Conservation (phyloP, 2,888 invertebrate genomes). For the Hoplodrina blanda region DNA sequence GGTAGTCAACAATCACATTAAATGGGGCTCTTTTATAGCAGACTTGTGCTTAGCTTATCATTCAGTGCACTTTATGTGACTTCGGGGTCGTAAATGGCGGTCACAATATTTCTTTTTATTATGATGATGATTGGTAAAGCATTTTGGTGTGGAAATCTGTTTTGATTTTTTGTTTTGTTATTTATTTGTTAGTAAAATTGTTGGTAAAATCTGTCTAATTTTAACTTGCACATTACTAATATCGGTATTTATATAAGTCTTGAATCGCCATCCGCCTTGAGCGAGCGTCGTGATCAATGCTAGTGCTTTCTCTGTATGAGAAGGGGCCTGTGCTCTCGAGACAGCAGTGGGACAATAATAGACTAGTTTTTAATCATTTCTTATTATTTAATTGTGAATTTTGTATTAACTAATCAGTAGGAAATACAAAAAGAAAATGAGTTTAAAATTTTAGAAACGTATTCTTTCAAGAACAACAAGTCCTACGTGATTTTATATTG, state of each 20-base stretch:
- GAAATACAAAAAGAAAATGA: too few species aligned
- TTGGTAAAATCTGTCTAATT: too few species aligned
- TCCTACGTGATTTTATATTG: slow-evolving; percentile 8
- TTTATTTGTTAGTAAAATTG: neutral
- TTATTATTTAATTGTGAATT: too few species aligned
- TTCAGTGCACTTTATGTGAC: slow-evolving; percentile 51
- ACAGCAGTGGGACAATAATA: too few species aligned
- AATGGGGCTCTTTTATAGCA: slow-evolving; percentile 61
- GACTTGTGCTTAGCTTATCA: slow-evolving; percentile 55
- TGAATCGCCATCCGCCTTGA: too few species aligned
- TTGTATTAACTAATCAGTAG: too few species aligned
- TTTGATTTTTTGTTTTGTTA: neutral
- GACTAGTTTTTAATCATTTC: too few species aligned
- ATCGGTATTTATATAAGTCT: too few species aligned
- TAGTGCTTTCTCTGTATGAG: too few species aligned
- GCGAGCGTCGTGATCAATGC: too few species aligned
- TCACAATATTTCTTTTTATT: slow-evolving; percentile 50
- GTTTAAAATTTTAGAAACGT: neutral
- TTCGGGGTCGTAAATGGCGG: slow-evolving; percentile 30
- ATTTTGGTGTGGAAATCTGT: slow-evolving; percentile 18
- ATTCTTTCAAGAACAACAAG: neutral
- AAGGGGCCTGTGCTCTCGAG: too few species aligned
- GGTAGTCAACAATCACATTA: slow-evolving; percentile 74
- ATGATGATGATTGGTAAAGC: slow-evolving; percentile 46
- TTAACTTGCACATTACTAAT: too few species aligned